Evolutionary conservation across 2,888 invertebrate genomes (phyloP), one percentile per base, ranked within the genome.

Genomic region (Drosophila histrio): DNA sequence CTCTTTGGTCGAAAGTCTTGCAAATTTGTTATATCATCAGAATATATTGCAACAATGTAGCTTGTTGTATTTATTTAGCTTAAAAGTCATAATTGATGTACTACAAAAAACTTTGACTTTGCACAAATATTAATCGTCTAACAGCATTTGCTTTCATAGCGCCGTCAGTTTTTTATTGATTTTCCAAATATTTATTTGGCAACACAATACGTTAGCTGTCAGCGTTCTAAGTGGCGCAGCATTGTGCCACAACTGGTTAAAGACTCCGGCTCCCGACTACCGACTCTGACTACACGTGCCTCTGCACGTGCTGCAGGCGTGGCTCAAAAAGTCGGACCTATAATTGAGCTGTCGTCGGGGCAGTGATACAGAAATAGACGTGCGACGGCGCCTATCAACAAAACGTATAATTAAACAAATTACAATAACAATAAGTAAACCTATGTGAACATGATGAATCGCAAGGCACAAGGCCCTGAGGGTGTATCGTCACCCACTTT

Each of bases 1-100:
- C 21, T n/a, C 5, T 39, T 39, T 15, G 6, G n/a, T 3, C n/a
- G 5, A 28, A n/a, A 17, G 13, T 39, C 28, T 61, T 61, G 56
- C 36, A 50, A 47, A 56, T 57, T 52, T 30, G 36, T 72, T 72
- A 62, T 41, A 54, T 72, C 41, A 63, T 68, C 53, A 47, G 24
- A 26, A 19, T 8, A 9, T 19, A 8, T 9, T 59, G 46, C 71
- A 57, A 76, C 36, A 57, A 68, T 53, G 32, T 56, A 50, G 36
- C 30, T 32, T 22, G n/a, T 26, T 53, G 32, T 72, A 65, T 77
- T 81, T 71, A 59, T 53, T 64, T 64, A 72, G 57, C 69, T 63
- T 70, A 63, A 78, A 81, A 78, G 78, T 64, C 77, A 77, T 73
- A 79, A 83, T 67, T 76, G 72, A 11, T 50, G 46, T 59, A 47